Evolutionary conservation across 64 coral and sea anemone genomes (phyloP).

Genomic region (Pocillopora verrucosa): DNA sequence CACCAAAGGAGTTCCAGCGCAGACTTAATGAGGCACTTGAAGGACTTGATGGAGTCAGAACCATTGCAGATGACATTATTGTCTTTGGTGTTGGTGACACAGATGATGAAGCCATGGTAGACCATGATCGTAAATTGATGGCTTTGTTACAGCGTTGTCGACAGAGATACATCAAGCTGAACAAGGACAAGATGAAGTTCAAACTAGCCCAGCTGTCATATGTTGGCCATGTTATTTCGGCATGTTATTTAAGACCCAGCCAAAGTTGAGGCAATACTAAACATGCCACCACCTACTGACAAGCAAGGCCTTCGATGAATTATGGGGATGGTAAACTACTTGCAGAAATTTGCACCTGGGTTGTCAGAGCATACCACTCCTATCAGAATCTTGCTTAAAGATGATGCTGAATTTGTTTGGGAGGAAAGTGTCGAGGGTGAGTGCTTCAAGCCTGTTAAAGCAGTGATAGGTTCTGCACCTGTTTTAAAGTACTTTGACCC

Average conservation of each 20-base stretch:
- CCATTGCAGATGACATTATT: conserved; percentile 26
- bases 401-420: conserved; percentile 22
- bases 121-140: conserved; percentile 44
- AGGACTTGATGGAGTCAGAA: not conserved
- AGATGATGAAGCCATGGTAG: not conserved
- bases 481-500: conserved; percentile 12
- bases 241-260: no score
- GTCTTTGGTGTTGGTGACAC: conserved; percentile 46
- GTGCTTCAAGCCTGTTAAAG: conserved; percentile 22
- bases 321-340: conserved; percentile 41
- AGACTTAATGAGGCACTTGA: conserved; percentile 15
- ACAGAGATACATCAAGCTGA: not conserved
- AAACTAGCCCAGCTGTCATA: conserved; percentile 8
- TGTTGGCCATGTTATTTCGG: not conserved
- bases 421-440: conserved; percentile 5
- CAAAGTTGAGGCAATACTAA: conserved; percentile 22
- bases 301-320: conserved; percentile 11
- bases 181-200: conserved; percentile 28
- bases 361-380: conserved; percentile 24
- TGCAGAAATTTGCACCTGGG: conserved; percentile 32
- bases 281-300: conserved; percentile 11
- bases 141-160: conserved; percentile 2
- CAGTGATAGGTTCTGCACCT: conserved; percentile 7
- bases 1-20: conserved; percentile 45
- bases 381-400: conserved; percentile 16